phyloP scores from a whole-genome alignment of 1,140 invertebrate genomes.

The Apis cerana region DNA sequence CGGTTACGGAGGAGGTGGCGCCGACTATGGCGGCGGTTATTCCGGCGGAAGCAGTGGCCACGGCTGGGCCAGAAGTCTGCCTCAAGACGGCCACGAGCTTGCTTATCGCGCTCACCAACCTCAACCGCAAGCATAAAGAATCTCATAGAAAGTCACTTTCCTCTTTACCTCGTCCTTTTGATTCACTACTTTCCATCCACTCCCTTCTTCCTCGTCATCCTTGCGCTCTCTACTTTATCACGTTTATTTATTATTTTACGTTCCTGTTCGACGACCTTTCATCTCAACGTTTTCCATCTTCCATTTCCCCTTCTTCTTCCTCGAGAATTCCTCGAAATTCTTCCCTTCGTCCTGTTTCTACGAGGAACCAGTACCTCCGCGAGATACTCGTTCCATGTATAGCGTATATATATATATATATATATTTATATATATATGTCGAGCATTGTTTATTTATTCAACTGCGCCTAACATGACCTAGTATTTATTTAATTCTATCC shows the following conservation, averaged over 20 bases:
- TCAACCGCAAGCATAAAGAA: conserved; percentile 62
- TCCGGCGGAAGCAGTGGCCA: conserved; percentile 81
- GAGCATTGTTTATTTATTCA: conserved; percentile 62
- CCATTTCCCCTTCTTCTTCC: background rate
- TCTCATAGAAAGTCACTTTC: conserved; percentile 62
- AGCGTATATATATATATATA: conserved; percentile 1
- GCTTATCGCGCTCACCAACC: conserved; percentile 89
- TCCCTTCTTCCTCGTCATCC: background rate
- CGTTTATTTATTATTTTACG: conserved; percentile 9
- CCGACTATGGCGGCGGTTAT: conserved; percentile 82
- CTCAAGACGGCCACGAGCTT: conserved; percentile 87
- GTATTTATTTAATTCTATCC: conserved; percentile 57
- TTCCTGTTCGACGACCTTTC: background rate
- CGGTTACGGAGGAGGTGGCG: conserved; percentile 80
- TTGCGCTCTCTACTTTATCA: background rate
- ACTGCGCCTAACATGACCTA: conserved; percentile 42
- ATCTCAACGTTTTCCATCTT: background rate
- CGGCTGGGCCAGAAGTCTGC: conserved; percentile 86
- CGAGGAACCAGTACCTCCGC: conserved; percentile 59
- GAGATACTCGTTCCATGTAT: conserved; percentile 64
- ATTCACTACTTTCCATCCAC: background rate
- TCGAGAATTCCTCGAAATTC: background rate
- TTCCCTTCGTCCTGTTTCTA: background rate
- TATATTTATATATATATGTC: background rate
- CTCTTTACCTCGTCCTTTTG: conserved; percentile 19